Evolutionary conservation across 2,113 vertebrate genomes (phyloP), one percentile per base, ranked within the genome.

Genomic region (Polyodon spathula): DNA sequence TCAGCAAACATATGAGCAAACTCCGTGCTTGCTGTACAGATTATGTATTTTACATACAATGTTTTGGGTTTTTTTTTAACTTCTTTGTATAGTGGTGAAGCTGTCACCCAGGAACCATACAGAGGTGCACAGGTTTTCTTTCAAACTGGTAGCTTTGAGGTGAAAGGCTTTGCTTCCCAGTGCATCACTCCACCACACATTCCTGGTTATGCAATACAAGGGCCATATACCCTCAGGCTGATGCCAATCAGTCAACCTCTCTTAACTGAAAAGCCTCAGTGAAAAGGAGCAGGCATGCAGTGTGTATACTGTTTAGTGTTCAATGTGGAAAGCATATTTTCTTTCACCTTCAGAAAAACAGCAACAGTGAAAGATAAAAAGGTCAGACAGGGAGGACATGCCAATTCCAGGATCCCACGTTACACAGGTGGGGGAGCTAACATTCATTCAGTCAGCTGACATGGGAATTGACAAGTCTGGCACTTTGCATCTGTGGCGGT

Each of bases 341-440:
- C 12, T 50, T 50, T 50, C 48, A 50, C 48, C 48, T 50, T n/a
- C 48, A 50, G 10, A 50, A n/a, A 50, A 50, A 50, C 48, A 50
- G 14, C 48, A 50, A 50, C 48, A 50, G 12, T n/a, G 27, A 50
- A 11, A 50, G 48, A 50, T 2, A n/a, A 50, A 50, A 50, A 50
- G 48, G 48, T 50, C 48, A 50, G 48, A 14, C 48, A 50, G 12
- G 4, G 12, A 14, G 48, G 15, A 50, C 12, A 50, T 50, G 48
- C 48, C 48, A 50, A 14, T 50, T 11, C 48, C 15, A 14, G 6
- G 9, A 12, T 11, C 6, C 48, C 48, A 11, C 15, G 12, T 6
- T 50, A 6, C 48, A 6, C 48, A n/a, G 12, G 15, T n/a, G 15
- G 5, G 48, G 48, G 48, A n/a, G 12, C 12, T n/a, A 50, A 50